Evolutionary conservation across 2,797 vertebrate genomes (phyloP).

Genomic region (Enoplosus armatus): DNA sequence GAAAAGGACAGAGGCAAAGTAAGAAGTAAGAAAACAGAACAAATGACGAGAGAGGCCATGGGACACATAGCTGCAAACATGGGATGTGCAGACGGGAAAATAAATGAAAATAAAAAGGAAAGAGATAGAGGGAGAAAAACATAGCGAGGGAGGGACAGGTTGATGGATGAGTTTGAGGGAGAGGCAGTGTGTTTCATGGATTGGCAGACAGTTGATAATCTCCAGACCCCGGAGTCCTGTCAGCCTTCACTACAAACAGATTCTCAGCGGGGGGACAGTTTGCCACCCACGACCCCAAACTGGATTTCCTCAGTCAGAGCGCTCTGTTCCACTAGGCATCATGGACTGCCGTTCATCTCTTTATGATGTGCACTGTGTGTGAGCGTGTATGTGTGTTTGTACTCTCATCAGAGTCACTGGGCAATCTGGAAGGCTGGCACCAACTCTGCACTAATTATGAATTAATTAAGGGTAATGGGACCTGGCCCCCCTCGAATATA

Average conservation of each 20-base stretch:
- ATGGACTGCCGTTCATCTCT: conserved; percentile 14
- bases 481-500: not conserved
- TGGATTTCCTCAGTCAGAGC: conserved; percentile 29
- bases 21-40: conserved; percentile 3
- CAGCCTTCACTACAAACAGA: conserved; percentile 40
- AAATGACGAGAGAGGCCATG: not conserved
- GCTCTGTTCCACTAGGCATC: not conserved
- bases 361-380: conserved; percentile 1
- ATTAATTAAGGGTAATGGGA: conserved; percentile 15
- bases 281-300: conserved; percentile 37
- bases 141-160: conserved; percentile 26
- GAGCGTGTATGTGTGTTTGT: not conserved
- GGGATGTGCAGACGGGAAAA: not conserved
- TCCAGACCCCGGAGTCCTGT: conserved; percentile 53
- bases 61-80: not conserved
- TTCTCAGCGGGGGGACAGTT: conserved; percentile 45
- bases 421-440: conserved; percentile 1
- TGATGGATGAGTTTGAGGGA: conserved; percentile 60
- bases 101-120: not conserved
- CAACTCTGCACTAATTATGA: not conserved
- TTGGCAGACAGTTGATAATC: conserved; percentile 67
- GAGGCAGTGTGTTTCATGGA: conserved; percentile 53
- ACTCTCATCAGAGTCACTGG: not conserved
- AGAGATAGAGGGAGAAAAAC: not conserved
- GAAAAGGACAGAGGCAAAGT: conserved; percentile 1